These are phyloP conservation scores for Blastobasis adustella DNA, from an alignment of 2,888 invertebrate genomes.

Conservation along the genomic window DNA sequence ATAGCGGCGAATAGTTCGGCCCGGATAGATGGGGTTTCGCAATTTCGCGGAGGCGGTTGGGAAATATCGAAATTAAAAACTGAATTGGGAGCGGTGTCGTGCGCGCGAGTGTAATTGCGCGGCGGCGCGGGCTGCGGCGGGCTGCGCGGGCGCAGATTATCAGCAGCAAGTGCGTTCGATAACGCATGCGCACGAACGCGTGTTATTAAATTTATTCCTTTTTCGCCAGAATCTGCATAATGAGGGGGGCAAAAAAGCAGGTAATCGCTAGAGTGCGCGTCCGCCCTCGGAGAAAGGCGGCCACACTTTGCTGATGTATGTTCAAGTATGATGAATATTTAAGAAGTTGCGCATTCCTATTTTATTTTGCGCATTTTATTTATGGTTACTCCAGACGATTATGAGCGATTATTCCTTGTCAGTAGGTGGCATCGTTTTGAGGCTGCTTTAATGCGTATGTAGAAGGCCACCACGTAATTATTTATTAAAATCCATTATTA, in stretches of 20 bases:
- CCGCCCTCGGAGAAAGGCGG: slow-evolving; percentile 61
- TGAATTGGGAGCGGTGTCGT: slow-evolving; percentile 25
- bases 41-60: slow-evolving; percentile 30
- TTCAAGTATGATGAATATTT: slow-evolving; percentile 57
- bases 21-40: slow-evolving; percentile 33
- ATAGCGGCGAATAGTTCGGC: slow-evolving; percentile 49
- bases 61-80: slow-evolving; percentile 48
- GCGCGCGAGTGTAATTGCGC: slow-evolving; percentile 50
- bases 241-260: slow-evolving; percentile 65
- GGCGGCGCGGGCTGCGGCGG: slow-evolving; percentile 35
- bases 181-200: slow-evolving; percentile 71
- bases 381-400: slow-evolving; percentile 48
- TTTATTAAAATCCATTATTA: slow-evolving; percentile 21
- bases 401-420: slow-evolving; percentile 53
- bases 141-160: slow-evolving; percentile 62
- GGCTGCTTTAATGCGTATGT: slow-evolving; percentile 6
- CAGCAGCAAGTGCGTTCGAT: slow-evolving; percentile 73
- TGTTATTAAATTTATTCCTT: slow-evolving; percentile 74
- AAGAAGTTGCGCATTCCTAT: slow-evolving; percentile 37
- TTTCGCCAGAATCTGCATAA: slow-evolving; percentile 73
- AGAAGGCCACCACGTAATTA: slow-evolving; percentile 26
- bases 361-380: slow-evolving; percentile 39
- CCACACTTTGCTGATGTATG: slow-evolving; percentile 46
- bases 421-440: slow-evolving; percentile 23
- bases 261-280: slow-evolving; percentile 68